Percentiles rank a stretch among this genome's conserved stretches.
Conservation (phyloP, 1,140 invertebrate species). For the Acromyrmex heyeri region DNA sequence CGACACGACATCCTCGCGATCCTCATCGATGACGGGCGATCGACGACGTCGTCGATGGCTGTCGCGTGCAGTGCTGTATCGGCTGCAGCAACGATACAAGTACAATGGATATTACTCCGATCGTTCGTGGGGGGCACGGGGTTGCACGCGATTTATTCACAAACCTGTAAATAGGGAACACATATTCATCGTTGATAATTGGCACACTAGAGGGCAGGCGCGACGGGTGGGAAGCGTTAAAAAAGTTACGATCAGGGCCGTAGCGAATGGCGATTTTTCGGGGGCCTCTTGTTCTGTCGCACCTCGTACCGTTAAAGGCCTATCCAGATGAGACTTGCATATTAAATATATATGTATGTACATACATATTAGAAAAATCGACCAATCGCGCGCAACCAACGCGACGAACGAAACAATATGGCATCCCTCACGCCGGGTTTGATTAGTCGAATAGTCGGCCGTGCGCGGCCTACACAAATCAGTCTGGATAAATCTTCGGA, state of each 20-base stretch:
- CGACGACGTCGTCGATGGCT: constrained; percentile 32
- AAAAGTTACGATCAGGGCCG: constrained; percentile 81
- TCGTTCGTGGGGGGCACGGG: constrained; percentile 34
- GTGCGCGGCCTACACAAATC: constrained; percentile 12
- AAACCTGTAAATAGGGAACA: constrained; percentile 79
- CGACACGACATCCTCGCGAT: constrained; percentile 66
- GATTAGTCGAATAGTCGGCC: not conserved
- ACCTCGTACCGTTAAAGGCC: not conserved
- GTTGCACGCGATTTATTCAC: constrained; percentile 74
- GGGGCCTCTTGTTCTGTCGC: too few relatives aligned
- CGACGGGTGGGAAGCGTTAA: constrained; percentile 79
- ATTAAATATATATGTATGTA: not conserved
- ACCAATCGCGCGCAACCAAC: constrained; percentile 29
- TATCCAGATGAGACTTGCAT: not conserved
- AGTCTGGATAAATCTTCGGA: constrained; percentile 13
- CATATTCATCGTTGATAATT: constrained; percentile 81
- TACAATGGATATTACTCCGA: not conserved
- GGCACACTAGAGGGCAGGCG: constrained; percentile 83
- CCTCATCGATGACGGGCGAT: constrained; percentile 51
- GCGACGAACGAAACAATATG: not conserved
- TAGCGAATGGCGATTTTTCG: constrained; percentile 35
- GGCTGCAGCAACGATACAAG: not conserved
- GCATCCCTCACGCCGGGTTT: constrained; percentile 2
- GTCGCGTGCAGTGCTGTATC: not conserved
- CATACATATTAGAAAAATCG: constrained; percentile 1